Evolutionary conservation across 1,140 invertebrate genomes (phyloP).

Genomic region (Hestina assimilis): DNA sequence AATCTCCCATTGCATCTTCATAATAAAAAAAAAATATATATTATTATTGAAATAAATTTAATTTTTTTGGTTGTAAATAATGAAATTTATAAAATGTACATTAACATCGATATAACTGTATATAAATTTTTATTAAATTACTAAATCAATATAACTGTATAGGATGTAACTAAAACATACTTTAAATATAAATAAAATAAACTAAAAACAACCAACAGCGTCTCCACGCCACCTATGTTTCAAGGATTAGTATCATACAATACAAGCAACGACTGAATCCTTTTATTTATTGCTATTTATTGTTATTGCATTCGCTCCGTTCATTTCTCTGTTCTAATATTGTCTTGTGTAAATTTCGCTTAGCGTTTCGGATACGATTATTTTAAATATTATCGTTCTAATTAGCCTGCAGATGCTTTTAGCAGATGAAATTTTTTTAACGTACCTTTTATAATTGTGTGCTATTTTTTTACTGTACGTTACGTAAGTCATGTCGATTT

Average conservation of each 20-base stretch:
- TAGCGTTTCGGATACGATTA: conserved; percentile 55
- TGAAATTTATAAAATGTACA: no score
- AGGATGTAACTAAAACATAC: no score
- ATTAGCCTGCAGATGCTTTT: conserved; percentile 54
- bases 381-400: conserved; percentile 68
- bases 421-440: conserved; percentile 32
- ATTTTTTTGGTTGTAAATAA: no score
- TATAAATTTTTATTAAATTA: no score
- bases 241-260: conserved; percentile 77
- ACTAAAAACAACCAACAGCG: conserved; percentile 7
- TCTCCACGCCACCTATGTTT: conserved; percentile 42
- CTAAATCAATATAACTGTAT: no score
- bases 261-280: conserved; percentile 77
- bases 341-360: conserved; percentile 74
- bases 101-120: no score
- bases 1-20: no score
- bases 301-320: conserved; percentile 75
- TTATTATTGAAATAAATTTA: no score
- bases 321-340: conserved; percentile 74
- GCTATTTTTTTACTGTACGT: not conserved
- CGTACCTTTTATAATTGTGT: not conserved
- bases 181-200: conserved; percentile 3
- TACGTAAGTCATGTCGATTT: no score
- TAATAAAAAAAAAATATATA: no score
- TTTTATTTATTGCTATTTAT: conserved; percentile 80